Evolutionary conservation across 2,888 invertebrate genomes (phyloP).

Genomic region (Torymus texanus): DNA sequence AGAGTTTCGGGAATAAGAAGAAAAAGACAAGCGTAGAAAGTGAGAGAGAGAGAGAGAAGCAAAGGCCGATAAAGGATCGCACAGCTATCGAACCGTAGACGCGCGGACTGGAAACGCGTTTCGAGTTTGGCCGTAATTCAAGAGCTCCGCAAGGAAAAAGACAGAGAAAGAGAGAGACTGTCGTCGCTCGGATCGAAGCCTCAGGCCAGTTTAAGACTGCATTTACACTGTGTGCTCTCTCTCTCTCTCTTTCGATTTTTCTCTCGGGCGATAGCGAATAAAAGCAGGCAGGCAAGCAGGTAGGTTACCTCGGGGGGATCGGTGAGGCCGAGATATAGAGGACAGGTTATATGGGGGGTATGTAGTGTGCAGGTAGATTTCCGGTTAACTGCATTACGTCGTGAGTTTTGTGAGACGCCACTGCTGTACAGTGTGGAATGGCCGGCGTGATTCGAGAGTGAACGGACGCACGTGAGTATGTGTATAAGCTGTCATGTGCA

Average conservation of each 20-base stretch:
- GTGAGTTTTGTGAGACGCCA: neutral
- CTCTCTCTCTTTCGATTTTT: neutral
- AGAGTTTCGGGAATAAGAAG: constrained; percentile 22
- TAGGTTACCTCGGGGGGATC: neutral
- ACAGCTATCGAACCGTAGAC: constrained; percentile 39
- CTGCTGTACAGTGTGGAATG: no score
- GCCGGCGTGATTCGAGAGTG: no score
- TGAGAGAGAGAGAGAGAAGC: neutral
- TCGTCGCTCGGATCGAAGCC: constrained; percentile 38
- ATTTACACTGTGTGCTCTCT: constrained; percentile 38
- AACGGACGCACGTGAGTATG: no score
- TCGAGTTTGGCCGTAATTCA: constrained; percentile 56
- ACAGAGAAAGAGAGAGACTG: constrained; percentile 1
- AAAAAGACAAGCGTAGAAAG: constrained; percentile 19
- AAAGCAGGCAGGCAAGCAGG: constrained; percentile 9
- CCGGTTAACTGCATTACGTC: constrained; percentile 6
- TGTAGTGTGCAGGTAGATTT: constrained; percentile 16
- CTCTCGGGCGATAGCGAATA: neutral
- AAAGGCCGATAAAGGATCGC: constrained; percentile 48
- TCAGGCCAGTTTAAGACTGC: constrained; percentile 45
- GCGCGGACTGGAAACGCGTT: constrained; percentile 50
- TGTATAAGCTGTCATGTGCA: no score
- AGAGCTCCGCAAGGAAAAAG: constrained; percentile 43
- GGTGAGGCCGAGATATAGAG: neutral
- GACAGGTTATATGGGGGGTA: neutral